Evolutionary conservation across 1,140 invertebrate species (phyloP).

Genomic region (Eupristina koningsbergeri): DNA sequence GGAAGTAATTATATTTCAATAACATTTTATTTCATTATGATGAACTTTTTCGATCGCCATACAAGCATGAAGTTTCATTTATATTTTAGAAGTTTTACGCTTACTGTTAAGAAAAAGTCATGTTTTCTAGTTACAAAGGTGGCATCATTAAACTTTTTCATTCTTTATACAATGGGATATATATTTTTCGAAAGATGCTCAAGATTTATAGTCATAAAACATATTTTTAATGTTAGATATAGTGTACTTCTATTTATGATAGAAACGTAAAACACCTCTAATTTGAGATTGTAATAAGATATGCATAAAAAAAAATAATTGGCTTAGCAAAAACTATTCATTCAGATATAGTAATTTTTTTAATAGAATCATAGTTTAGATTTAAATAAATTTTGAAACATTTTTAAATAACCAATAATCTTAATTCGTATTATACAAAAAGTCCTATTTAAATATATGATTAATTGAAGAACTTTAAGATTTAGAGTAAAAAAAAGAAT

Average conservation of each 20-base stretch:
- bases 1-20: constrained; percentile 4
- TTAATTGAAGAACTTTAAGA: no score
- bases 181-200: background rate
- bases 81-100: constrained; percentile 20
- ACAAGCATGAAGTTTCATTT: background rate
- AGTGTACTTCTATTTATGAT: background rate
- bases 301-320: background rate
- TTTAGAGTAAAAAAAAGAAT: no score
- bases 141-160: background rate
- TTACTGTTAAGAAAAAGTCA: background rate
- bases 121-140: background rate
- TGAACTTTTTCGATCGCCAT: background rate
- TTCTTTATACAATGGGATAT: background rate
- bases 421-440: no score
- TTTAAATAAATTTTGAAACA: no score
- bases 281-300: background rate
- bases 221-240: background rate
- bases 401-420: no score
- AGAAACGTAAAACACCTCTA: background rate
- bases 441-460: no score
- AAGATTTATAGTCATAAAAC: background rate
- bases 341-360: no score
- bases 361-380: no score
- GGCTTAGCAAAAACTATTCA: no score
- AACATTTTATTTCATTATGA: constrained; percentile 27